Evolutionary conservation across 1,140 invertebrate species (phyloP), one percentile per base, ranked within the genome.

Genomic region (Lepidurus couesii): DNA sequence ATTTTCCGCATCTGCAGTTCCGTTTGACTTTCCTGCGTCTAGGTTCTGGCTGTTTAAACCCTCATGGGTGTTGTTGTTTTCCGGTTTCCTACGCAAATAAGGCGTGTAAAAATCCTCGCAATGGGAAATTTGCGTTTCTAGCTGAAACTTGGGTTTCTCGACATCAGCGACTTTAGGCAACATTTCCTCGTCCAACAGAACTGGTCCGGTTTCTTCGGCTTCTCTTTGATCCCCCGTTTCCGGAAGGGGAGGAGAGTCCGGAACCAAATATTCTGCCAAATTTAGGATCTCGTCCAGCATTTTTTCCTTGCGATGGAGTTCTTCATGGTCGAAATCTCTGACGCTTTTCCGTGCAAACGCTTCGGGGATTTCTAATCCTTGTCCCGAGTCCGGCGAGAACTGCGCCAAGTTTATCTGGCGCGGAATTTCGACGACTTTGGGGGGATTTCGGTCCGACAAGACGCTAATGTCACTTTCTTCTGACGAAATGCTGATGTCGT

Each of bases 261-360:
- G 53, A 7, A 7, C 21, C 13, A 75, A 11, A 21, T 75, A 44
- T 8, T 79, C 65, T 13, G 74, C 78, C 34, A 79, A 45, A 45
- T 79, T 75, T 10, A 79, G 42, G 11, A 79, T 26, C 16, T 79
- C 74, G 0, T 74, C 78, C 3, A 79, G 65, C 43, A 79, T 44
- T 75, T 75, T 21, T 9, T 79, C 65, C 53, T 79, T 79, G 7
- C 78, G 65, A 24, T 79, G 13, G 42, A 79, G 16, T 16, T 79
- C 78, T 75, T 79, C 78, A 7, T 45, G 74, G 47, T 75, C 44
- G 21, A 44, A 42, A 26, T 79, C 74, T n/a, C 42, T 74, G 21
- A 34, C 43, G 8, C 1, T 75, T 9, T 73, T 43, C 26, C 7
- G 4, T 34, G 21, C 44, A 13, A 26, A 45, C 8, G 9, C 3